A percentile compares a stretch with the other conserved stretches of the same genome.
These are phyloP conservation scores for Drosophila gaucha DNA, from an alignment of 2,888 invertebrate species.

Conservation along the genomic window DNA sequence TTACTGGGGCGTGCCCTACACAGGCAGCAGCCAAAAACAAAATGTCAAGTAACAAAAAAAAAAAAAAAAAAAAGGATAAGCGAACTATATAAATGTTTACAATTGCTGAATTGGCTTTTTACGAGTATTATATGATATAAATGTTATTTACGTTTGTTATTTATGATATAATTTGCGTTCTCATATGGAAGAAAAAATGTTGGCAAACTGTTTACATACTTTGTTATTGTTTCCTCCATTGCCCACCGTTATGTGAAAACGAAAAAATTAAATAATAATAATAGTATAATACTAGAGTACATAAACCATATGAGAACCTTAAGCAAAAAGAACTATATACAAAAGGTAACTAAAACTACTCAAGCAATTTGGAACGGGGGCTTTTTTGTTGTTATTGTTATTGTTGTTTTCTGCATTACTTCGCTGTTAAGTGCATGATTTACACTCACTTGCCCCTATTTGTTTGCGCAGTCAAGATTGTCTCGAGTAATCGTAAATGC, in stretches of 20 bases:
- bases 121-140: constrained; percentile 7
- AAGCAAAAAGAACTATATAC: constrained; percentile 12
- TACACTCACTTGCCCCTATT: constrained; percentile 10
- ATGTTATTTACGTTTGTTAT: constrained; percentile 8
- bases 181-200: constrained; percentile 20
- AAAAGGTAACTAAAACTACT: neutral
- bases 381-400: neutral
- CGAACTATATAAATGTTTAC: constrained; percentile 14
- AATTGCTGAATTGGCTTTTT: constrained; percentile 39
- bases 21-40: constrained; percentile 5
- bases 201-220: constrained; percentile 38
- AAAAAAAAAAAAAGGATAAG: constrained; percentile 9
- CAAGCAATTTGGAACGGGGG: constrained; percentile 28
- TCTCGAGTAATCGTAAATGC: constrained; percentile 23
- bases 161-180: constrained; percentile 15
- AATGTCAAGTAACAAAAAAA: constrained; percentile 8
- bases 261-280: constrained; percentile 2
- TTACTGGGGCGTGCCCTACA: too few species aligned
- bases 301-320: constrained; percentile 20
- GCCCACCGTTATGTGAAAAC: constrained; percentile 49
- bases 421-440: constrained; percentile 27
- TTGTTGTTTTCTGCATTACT: constrained; percentile 27
- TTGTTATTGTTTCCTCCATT: constrained; percentile 52
- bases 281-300: neutral
- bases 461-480: constrained; percentile 21